These are phyloP conservation scores for Pocillopora verrucosa DNA, from an alignment of 64 coral and sea anemone species.

Conservation along the genomic window DNA sequence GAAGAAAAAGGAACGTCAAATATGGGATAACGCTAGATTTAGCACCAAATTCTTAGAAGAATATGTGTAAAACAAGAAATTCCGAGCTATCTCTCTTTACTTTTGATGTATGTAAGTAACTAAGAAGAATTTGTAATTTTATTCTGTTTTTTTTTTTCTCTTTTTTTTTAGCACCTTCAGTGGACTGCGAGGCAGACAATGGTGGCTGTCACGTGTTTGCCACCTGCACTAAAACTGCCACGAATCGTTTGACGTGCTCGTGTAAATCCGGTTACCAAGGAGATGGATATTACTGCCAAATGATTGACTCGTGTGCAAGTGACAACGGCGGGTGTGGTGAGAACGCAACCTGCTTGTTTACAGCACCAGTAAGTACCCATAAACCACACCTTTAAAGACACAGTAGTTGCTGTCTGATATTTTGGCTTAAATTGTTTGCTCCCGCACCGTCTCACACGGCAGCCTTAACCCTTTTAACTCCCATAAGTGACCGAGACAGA, in stretches of 20 bases:
- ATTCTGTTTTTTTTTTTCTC: not conserved
- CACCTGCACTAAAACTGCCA: constrained; percentile 36
- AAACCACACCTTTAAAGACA: no score
- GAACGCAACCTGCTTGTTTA: constrained; percentile 68
- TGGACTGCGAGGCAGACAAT: constrained; percentile 45
- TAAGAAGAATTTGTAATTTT: not conserved
- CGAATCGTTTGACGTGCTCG: constrained; percentile 49
- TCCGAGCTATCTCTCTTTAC: not conserved
- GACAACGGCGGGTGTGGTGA: constrained; percentile 70
- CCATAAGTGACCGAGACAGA: no score
- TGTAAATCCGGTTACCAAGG: constrained; percentile 73
- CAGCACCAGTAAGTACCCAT: constrained; percentile 58
- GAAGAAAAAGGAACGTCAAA: not conserved
- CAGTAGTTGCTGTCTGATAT: no score
- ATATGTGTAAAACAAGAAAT: no score
- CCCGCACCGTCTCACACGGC: no score
- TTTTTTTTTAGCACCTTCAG: not conserved
- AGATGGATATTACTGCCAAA: constrained; percentile 82
- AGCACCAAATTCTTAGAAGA: not conserved
- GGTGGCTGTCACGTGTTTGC: constrained; percentile 76
- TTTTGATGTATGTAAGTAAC: not conserved
- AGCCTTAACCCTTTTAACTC: no score
- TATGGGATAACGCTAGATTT: not conserved
- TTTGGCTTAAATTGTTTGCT: no score
- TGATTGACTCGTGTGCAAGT: constrained; percentile 61